Evolutionary conservation across 64 coral and sea anemone genomes (phyloP), one percentile per base, ranked within the genome.

Genomic region (Platygyra sinensis): DNA sequence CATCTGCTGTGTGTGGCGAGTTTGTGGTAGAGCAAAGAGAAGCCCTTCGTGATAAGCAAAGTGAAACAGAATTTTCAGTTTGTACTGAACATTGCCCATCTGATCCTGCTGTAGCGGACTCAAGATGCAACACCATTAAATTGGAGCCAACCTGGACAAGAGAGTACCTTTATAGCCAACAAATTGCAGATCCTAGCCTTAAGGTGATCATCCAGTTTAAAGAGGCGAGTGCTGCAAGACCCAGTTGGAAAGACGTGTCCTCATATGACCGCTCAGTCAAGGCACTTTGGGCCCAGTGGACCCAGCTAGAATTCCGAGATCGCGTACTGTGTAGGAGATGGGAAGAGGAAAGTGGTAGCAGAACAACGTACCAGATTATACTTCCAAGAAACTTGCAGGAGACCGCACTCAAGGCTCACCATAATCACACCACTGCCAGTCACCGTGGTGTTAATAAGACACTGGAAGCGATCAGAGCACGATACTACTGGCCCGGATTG

Each of bases 401-500:
- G 75, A 32, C 38, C 0, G 87, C 77, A 89, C 64, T 87, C 63
- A 19, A 67, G 24, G 51, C 57, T 12, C 87, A 85, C 29, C 92
- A n/a, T n/a, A n/a, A n/a, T n/a, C n/a, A n/a, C n/a, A n/a, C n/a
- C n/a, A n/a, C n/a, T n/a, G n/a, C n/a, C 15, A 78, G 92, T 19
- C 87, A 94, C 24, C 20, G 67, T 0, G 92, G 32, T 8, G 5
- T 83, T 46, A 76, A 76, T 15, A 90, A 90, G 65, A 94, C 88
- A 74, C 60, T 95, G 32, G 36, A 42, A n/a, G 31, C 86, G 4
- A 8, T 91, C 9, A 72, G 93, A 15, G 18, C 30, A 22, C 86
- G 86, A 14, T 92, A 86, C 52, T 95, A 71, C 79, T 94, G 87
- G 92, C 78, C 87, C 20, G 87, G 87, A 13, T 24, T 64, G 24